Base-by-base conservation (phyloP, 2,888 invertebrate species). In the Hypomecis punctinalis region DNA sequence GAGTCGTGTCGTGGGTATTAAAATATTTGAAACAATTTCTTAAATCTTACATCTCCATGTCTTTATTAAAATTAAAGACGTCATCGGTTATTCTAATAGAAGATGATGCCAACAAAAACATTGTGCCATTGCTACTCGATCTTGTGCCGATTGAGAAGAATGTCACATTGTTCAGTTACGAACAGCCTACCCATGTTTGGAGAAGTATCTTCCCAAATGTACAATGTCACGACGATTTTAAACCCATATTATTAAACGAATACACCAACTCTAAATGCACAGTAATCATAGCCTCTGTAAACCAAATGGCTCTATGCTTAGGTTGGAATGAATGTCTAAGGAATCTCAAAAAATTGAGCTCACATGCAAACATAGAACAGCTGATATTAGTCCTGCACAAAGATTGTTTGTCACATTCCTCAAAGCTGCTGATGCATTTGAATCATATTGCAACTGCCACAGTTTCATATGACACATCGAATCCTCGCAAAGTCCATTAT, bases 401-500 rank as follows among this genome's bases (percentile, higher is more conserved):
- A 73, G 94, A 94, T 76, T 89, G 94, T 74, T 70, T 94, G 0
- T 72, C 83, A 39, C 85, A 88, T 63, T 76, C 76, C 54, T 85
- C 88, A 0, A 91, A 91, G 76, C 69, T 92, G 67, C 81, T 83
- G 66, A 80, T 82, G 57, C 87, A 92, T 75, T 88, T 94, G 66
- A 86, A 89, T 69, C 90, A 94, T 75, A 80, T 94, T 69, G 84
- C 85, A 5, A 84, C 78, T 90, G 82, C 88, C 76, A 76, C 86
- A 70, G 68, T 92, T 72, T 77, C 86, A 58, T 88, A 80, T 79
- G 79, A 86, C 73, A 51, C 72, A 60, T 66, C 75, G 70, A 73
- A 84, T 71, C 61, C 76, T 5, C 69, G 72, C 42, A 86, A 84
- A 77, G 71, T 91, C 39, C 74, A 70, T 57, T 84, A 94, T 45